These are phyloP conservation scores for Labrus mixtus DNA, from an alignment of 2,113 vertebrate species.

Conservation along the genomic window DNA sequence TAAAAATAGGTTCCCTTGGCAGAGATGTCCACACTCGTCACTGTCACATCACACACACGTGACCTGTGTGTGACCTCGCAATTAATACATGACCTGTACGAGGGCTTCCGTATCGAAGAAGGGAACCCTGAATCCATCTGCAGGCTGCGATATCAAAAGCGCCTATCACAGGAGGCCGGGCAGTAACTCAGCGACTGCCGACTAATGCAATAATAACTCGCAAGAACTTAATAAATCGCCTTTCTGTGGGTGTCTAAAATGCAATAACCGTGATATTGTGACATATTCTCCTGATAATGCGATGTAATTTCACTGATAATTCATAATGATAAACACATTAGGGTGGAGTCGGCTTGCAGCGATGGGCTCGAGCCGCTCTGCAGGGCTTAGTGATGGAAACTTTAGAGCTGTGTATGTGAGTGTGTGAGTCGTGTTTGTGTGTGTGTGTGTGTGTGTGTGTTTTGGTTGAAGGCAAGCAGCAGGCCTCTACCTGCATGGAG, in stretches of 20 bases:
- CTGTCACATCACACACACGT: slow-evolving; percentile 28
- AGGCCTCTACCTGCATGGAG: slow-evolving; percentile 65
- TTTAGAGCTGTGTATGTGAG: slow-evolving; percentile 51
- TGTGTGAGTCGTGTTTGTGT: slow-evolving; percentile 24
- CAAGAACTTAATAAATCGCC: slow-evolving; percentile 16
- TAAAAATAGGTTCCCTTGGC: slow-evolving; percentile 45
- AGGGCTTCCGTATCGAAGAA: background rate
- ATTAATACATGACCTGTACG: background rate
- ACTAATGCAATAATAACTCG: slow-evolving; percentile 33
- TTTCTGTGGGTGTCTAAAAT: slow-evolving; percentile 10
- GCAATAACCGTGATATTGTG: slow-evolving; percentile 37
- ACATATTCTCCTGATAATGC: slow-evolving; percentile 33
- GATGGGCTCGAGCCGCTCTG: slow-evolving; percentile 28
- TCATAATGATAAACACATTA: slow-evolving; percentile 33
- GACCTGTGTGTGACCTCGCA: slow-evolving; percentile 25
- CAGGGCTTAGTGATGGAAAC: slow-evolving; percentile 47
- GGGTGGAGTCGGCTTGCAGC: slow-evolving; percentile 13
- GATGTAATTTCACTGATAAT: slow-evolving; percentile 40
- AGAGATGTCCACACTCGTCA: background rate
- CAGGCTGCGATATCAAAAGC: slow-evolving; percentile 13
- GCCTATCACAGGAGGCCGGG: slow-evolving; percentile 1
- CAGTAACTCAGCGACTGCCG: slow-evolving; percentile 5
- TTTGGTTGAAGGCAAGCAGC: slow-evolving; percentile 33
- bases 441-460: background rate
- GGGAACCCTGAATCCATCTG: background rate